A percentile compares a stretch with the other conserved stretches of the same genome.
These are phyloP conservation scores for Meda fulgida DNA, from an alignment of 2,797 vertebrate species.

Conservation along the genomic window DNA sequence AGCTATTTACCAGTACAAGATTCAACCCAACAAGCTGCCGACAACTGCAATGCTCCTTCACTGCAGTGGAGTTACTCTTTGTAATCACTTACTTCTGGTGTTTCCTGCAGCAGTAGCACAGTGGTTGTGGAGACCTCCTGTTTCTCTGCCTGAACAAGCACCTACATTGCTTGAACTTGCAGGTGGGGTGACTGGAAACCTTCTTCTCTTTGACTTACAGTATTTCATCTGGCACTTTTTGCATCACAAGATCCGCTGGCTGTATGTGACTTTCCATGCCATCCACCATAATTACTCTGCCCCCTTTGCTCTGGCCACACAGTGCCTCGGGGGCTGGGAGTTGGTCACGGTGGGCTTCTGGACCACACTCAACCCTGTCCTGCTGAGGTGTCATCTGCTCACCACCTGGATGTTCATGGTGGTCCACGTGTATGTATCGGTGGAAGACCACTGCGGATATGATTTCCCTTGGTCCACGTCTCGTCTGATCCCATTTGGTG, in stretches of 20 bases:
- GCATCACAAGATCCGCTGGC: conserved; percentile 74
- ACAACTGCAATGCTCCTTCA: conserved; percentile 71
- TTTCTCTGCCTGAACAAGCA: conserved; percentile 71
- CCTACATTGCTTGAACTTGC: conserved; percentile 70
- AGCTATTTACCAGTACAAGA: conserved; percentile 74
- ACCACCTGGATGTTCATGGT: conserved; percentile 77
- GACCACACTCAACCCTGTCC: conserved; percentile 73
- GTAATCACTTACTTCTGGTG: conserved; percentile 77
- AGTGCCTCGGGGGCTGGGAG: conserved; percentile 76
- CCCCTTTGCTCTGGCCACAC: conserved; percentile 73
- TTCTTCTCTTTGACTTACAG: conserved; percentile 80
- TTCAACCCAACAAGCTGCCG: conserved; percentile 70
- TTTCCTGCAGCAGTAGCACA: conserved; percentile 77
- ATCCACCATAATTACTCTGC: conserved; percentile 73
- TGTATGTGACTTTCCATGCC: conserved; percentile 77
- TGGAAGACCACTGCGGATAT: conserved; percentile 77
- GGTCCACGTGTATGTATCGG: conserved; percentile 72
- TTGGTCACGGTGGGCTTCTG: conserved; percentile 75
- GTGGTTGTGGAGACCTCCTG: conserved; percentile 77
- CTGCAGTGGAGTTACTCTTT: conserved; percentile 74
- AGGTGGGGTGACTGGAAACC: conserved; percentile 70
- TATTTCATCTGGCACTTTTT: conserved; percentile 81
- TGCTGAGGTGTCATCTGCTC: conserved; percentile 74
- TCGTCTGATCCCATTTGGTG: conserved; percentile 71
- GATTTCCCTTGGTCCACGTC: conserved; percentile 77